Evolutionary conservation across 1,140 invertebrate species (phyloP).

Genomic region (Drosophila parvula): DNA sequence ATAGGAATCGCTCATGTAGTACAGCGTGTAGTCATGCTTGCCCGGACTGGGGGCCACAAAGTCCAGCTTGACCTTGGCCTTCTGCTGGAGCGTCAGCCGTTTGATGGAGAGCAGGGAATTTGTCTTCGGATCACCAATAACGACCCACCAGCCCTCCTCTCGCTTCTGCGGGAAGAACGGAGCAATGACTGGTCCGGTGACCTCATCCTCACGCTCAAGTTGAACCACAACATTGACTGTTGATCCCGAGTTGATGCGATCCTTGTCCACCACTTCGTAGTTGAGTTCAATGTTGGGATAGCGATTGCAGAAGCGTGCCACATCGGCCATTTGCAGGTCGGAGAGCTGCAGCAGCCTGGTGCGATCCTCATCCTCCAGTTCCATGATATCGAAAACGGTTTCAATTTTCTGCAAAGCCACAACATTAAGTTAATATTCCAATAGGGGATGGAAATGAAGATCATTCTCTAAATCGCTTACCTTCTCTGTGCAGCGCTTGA

Average conservation of each 20-base stretch:
- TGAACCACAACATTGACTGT: slow-evolving; percentile 95
- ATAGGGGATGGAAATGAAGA: accelerated
- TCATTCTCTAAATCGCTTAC: slow-evolving; percentile 14
- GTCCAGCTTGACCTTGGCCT: slow-evolving; percentile 97
- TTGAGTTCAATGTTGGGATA: slow-evolving; percentile 99
- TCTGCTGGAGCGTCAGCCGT: slow-evolving; percentile 95
- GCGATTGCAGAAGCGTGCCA: slow-evolving; percentile 98
- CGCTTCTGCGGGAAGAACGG: slow-evolving; percentile 99
- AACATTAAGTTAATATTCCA: neutral
- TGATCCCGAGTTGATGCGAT: slow-evolving; percentile 91
- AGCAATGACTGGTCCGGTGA: slow-evolving; percentile 98
- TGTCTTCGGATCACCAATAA: slow-evolving; percentile 97
- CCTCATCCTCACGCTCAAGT: slow-evolving; percentile 98
- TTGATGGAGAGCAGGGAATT: slow-evolving; percentile 99
- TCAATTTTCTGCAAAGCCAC: slow-evolving; percentile 89
- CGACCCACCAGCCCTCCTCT: slow-evolving; percentile 99
- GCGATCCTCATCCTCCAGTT: slow-evolving; percentile 97
- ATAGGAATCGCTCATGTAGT: slow-evolving; percentile 99
- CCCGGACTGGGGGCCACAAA: slow-evolving; percentile 95
- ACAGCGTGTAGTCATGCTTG: slow-evolving; percentile 96
- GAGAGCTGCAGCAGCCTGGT: slow-evolving; percentile 93
- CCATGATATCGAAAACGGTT: slow-evolving; percentile 99
- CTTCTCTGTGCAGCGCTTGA: slow-evolving; percentile 96
- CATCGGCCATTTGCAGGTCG: slow-evolving; percentile 96
- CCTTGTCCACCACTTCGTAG: slow-evolving; percentile 95